These are phyloP conservation scores for Gortyna flavago DNA, from an alignment of 2,888 invertebrate species.

Conservation along the genomic window DNA sequence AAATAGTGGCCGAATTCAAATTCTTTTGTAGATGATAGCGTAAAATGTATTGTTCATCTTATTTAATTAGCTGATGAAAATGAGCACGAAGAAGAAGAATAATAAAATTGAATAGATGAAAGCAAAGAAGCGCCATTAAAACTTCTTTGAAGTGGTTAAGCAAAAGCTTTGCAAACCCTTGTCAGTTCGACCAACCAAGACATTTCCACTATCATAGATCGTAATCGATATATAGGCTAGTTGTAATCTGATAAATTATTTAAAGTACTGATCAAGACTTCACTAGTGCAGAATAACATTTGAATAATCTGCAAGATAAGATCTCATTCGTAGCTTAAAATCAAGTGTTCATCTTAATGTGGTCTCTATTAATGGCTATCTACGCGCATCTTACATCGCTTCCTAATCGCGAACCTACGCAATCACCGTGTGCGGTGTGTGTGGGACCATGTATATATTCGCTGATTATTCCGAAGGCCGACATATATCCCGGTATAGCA, in stretches of 20 bases:
- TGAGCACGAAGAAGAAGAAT: neutral
- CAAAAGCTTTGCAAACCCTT: neutral
- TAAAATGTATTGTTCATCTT: neutral
- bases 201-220: neutral
- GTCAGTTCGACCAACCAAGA: neutral
- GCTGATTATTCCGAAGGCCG: slow-evolving; percentile 74
- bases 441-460: slow-evolving; percentile 76
- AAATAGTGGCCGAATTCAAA: slow-evolving; percentile 15
- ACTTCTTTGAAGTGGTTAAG: neutral
- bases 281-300: slow-evolving; percentile 5
- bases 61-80: neutral
- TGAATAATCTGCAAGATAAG: slow-evolving; percentile 3
- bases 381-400: slow-evolving; percentile 41
- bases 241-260: neutral
- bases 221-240: neutral
- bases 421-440: slow-evolving; percentile 70
- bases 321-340: slow-evolving; percentile 29
- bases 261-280: neutral
- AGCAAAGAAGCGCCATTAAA: neutral
- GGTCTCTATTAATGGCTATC: slow-evolving; percentile 38
- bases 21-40: neutral
- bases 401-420: slow-evolving; percentile 71
- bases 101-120: neutral
- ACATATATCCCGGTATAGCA: slow-evolving; percentile 74
- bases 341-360: slow-evolving; percentile 15